Percentiles rank a stretch among this genome's conserved stretches.
Evolutionary conservation across 1,140 invertebrate species (phyloP).

Genomic region (Drosophila gunungcola): DNA sequence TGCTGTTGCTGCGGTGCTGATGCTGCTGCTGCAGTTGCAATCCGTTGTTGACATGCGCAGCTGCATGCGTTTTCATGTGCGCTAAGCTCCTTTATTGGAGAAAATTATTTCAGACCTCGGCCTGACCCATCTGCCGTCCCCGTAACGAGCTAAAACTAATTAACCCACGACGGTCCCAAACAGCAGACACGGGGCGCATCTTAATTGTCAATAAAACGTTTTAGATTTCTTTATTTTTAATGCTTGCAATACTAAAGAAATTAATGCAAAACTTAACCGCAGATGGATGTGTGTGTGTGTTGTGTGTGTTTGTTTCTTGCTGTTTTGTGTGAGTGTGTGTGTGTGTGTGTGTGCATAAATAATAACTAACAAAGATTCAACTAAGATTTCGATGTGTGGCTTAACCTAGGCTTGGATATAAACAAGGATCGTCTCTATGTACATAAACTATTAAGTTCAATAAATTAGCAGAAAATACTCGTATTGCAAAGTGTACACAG

Average conservation of each 20-base stretch:
- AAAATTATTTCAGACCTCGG: slow-evolving; percentile 76
- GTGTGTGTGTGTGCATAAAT: slow-evolving; percentile 71
- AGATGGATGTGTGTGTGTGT: slow-evolving; percentile 51
- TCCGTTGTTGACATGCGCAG: slow-evolving; percentile 74
- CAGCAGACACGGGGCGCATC: slow-evolving; percentile 38
- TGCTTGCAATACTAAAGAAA: slow-evolving; percentile 76
- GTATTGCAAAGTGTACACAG: slow-evolving; percentile 74
- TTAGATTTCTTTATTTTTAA: slow-evolving; percentile 77
- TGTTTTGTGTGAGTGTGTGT: slow-evolving; percentile 22
- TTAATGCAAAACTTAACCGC: slow-evolving; percentile 64
- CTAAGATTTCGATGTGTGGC: slow-evolving; percentile 58
- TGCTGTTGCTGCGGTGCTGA: not conserved
- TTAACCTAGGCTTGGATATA: slow-evolving; percentile 55
- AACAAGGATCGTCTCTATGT: slow-evolving; percentile 46
- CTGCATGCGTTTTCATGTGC: slow-evolving; percentile 76
- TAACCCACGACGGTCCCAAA: slow-evolving; percentile 59
- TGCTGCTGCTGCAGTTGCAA: slow-evolving; percentile 29
- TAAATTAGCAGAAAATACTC: slow-evolving; percentile 74
- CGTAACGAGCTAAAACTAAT: slow-evolving; percentile 68
- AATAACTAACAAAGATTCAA: slow-evolving; percentile 83
- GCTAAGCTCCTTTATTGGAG: slow-evolving; percentile 75
- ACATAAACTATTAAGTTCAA: slow-evolving; percentile 64
- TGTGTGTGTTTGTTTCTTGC: slow-evolving; percentile 21
- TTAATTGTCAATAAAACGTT: slow-evolving; percentile 78
- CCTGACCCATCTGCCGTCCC: slow-evolving; percentile 30